Percentiles rank a stretch among this genome's conserved stretches.
These are phyloP conservation scores for Athalia circularis DNA, from an alignment of 2,888 invertebrate genomes.

Conservation along the genomic window DNA sequence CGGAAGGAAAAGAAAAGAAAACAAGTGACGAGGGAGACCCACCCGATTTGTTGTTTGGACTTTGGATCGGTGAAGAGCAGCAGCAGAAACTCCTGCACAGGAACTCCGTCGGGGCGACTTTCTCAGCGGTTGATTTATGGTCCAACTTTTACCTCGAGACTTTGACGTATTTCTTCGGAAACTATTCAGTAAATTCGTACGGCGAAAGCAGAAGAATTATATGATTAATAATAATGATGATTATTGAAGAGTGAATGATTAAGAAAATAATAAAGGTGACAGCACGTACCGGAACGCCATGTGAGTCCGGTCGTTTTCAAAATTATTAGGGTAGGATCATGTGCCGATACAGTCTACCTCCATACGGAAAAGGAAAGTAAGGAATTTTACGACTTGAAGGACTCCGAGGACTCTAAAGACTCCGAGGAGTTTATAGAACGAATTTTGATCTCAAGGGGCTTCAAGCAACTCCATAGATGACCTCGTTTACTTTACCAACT, in stretches of 20 bases:
- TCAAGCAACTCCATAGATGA: conserved; percentile 17
- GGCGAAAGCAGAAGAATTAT: too few relatives aligned
- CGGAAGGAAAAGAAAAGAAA: neutral
- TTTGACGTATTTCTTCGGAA: conserved; percentile 31
- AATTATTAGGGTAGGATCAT: too few relatives aligned
- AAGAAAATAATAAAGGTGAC: too few relatives aligned
- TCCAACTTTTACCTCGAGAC: conserved; percentile 19
- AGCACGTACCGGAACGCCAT: too few relatives aligned
- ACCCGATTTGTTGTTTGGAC: conserved; percentile 33
- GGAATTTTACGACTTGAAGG: conserved; percentile 10
- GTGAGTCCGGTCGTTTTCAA: too few relatives aligned
- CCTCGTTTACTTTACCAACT: conserved; percentile 26
- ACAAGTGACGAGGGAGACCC: neutral
- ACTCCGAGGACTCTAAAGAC: conserved; percentile 4
- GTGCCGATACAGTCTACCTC: too few relatives aligned
- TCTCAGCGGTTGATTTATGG: conserved; percentile 36
- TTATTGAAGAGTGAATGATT: neutral
- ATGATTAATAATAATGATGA: too few relatives aligned
- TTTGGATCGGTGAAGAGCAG: conserved; percentile 32
- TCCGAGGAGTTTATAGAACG: neutral
- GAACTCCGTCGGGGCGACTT: conserved; percentile 9
- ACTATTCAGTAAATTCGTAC: neutral
- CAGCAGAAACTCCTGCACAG: neutral
- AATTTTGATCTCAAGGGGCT: conserved; percentile 5
- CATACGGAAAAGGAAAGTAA: neutral